A percentile compares a stretch with the other conserved stretches of the same genome.
phyloP scores from a whole-genome alignment of 2,888 invertebrate genomes.

The Volucella inflata region DNA sequence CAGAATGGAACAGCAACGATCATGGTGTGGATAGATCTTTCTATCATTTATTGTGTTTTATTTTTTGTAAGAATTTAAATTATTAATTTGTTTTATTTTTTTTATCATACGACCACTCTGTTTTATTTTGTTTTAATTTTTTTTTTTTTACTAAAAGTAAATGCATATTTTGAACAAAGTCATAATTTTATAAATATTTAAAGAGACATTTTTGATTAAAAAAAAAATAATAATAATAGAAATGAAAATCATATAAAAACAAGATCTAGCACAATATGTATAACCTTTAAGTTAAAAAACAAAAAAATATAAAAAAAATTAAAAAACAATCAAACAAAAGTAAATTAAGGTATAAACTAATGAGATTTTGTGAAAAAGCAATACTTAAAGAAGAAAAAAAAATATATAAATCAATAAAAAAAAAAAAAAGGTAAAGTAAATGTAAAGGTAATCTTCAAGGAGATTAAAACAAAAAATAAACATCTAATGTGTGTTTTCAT shows the following conservation, averaged over 20 bases:
- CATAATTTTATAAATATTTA: constrained; percentile 71
- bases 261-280: constrained; percentile 80
- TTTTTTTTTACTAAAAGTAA: constrained; percentile 67
- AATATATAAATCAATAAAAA: constrained; percentile 64
- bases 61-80: constrained; percentile 72
- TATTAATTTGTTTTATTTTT: constrained; percentile 66
- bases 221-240: constrained; percentile 46
- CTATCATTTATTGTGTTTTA: constrained; percentile 65
- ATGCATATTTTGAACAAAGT: constrained; percentile 65
- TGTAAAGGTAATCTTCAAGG: constrained; percentile 69
- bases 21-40: constrained; percentile 54
- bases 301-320: constrained; percentile 79
- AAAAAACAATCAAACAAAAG: constrained; percentile 79
- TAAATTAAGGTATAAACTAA: constrained; percentile 77
- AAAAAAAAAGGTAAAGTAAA: constrained; percentile 29
- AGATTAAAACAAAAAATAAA: constrained; percentile 48
- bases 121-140: constrained; percentile 40
- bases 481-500: background rate
- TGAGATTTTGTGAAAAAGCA: constrained; percentile 74
- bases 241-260: constrained; percentile 72
- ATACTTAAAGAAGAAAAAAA: constrained; percentile 69
- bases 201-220: constrained; percentile 55
- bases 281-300: constrained; percentile 80
- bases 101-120: constrained; percentile 18
- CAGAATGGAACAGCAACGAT: constrained; percentile 48